Conservation (phyloP, 1,140 invertebrate genomes). For the Radopholus similis region DNA sequence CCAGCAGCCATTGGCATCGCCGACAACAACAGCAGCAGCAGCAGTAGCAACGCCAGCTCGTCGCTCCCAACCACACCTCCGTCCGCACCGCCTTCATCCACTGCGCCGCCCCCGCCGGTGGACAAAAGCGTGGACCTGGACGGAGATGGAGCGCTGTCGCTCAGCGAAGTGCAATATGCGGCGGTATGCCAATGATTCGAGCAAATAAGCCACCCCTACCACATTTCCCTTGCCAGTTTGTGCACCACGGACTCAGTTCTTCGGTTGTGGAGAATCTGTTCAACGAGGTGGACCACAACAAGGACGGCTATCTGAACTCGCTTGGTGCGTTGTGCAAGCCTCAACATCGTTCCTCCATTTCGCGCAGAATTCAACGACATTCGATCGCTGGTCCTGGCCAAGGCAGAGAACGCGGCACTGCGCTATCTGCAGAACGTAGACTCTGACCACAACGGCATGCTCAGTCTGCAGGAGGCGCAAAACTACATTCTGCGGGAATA, state of each 20-base stretch:
- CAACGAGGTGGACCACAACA: conserved; percentile 50
- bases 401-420: conserved; percentile 57
- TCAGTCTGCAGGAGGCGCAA: conserved; percentile 54
- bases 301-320: conserved; percentile 46
- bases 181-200: conserved; percentile 23
- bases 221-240: conserved; percentile 32
- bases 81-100: conserved; percentile 5
- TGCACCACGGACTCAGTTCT: conserved; percentile 56
- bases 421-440: conserved; percentile 57
- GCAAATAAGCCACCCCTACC: background rate
- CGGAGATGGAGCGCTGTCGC: conserved; percentile 49
- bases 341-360: background rate
- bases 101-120: conserved; percentile 27
- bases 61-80: conserved; percentile 7
- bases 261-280: conserved; percentile 48
- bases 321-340: background rate
- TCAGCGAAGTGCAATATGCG: conserved; percentile 57
- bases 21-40: conserved; percentile 7
- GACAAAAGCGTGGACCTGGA: conserved; percentile 57
- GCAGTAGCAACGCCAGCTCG: background rate
- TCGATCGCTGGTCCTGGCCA: conserved; percentile 52
- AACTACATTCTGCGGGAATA: conserved; percentile 57
- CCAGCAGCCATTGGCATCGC: conserved; percentile 6
- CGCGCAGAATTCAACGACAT: conserved; percentile 54
- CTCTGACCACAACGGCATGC: conserved; percentile 47